Percentiles rank a stretch among this genome's conserved stretches.
phyloP scores from a whole-genome alignment of 2,113 vertebrate genomes.

The Eleginops maclovinus region DNA sequence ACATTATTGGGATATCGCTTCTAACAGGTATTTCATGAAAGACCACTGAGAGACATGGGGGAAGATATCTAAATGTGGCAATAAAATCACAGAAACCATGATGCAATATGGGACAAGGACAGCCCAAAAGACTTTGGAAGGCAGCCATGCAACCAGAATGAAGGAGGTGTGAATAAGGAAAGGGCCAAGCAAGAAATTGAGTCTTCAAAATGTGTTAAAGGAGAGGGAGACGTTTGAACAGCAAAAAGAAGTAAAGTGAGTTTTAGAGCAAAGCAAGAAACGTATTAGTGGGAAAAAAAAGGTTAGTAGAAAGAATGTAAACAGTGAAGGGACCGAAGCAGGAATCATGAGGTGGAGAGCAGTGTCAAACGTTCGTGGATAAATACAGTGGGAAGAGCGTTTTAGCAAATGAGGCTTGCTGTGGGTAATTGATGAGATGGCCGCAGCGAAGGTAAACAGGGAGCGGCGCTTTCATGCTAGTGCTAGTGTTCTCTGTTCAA shows the following conservation, averaged over 20 bases:
- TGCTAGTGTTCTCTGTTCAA: constrained; percentile 83
- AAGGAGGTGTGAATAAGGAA: constrained; percentile 6
- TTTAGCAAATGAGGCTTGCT: constrained; percentile 60
- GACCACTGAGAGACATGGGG: background rate
- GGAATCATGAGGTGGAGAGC: constrained; percentile 17
- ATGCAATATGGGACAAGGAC: constrained; percentile 7
- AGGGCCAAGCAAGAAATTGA: constrained; percentile 51
- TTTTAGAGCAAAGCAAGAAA: background rate
- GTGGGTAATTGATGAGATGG: constrained; percentile 71
- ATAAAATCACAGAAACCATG: constrained; percentile 19
- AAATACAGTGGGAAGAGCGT: constrained; percentile 41
- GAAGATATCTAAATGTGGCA: background rate
- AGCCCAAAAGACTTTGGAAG: constrained; percentile 13
- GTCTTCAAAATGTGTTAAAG: constrained; percentile 17
- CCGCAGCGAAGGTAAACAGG: constrained; percentile 57
- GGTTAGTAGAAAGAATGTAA: constrained; percentile 1
- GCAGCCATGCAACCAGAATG: constrained; percentile 50
- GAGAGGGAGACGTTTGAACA: constrained; percentile 1
- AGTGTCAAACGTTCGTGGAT: constrained; percentile 28
- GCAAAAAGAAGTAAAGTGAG: background rate
- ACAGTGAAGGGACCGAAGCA: constrained; percentile 1
- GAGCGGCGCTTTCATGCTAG: constrained; percentile 77
- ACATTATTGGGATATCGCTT: background rate
- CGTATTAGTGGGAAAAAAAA: constrained; percentile 1
- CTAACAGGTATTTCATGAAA: constrained; percentile 10